Evolutionary conservation across 2,113 vertebrate species (phyloP).

Genomic region (Myiagra hebetior): DNA sequence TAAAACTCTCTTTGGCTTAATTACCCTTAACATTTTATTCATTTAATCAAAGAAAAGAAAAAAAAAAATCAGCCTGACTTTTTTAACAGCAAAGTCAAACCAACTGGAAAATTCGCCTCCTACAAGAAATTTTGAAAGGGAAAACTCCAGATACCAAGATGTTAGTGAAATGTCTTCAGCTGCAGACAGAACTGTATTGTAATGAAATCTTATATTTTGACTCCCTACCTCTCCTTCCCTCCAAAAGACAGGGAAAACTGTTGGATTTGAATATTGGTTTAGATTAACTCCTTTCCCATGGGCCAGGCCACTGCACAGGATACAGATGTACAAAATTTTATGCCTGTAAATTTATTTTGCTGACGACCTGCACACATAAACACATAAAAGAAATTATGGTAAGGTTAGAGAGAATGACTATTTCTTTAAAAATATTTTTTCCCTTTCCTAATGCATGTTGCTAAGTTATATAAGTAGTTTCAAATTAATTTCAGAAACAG

Average conservation of each 20-base stretch:
- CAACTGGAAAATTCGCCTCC: constrained; percentile 68
- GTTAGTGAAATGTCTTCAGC: constrained; percentile 29
- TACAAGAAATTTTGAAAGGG: constrained; percentile 38
- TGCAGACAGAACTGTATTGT: neutral
- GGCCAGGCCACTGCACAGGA: neutral
- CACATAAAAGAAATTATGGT: neutral
- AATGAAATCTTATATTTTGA: constrained; percentile 5
- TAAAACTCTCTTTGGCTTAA: constrained; percentile 47
- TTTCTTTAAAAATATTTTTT: neutral
- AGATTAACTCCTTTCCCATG: neutral
- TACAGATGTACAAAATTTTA: neutral
- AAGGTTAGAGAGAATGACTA: neutral
- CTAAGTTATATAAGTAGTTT: neutral
- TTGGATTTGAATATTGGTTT: neutral
- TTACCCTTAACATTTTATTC: constrained; percentile 55
- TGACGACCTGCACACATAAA: neutral
- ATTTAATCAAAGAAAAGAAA: constrained; percentile 45
- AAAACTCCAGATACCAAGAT: constrained; percentile 28
- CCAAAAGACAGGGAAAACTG: neutral
- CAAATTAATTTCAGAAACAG: neutral
- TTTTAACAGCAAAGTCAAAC: constrained; percentile 63
- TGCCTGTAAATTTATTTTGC: neutral
- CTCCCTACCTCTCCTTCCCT: neutral
- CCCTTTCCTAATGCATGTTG: neutral
- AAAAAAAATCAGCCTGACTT: constrained; percentile 49